These are phyloP conservation scores for Seriola aureovittata DNA, from an alignment of 2,113 vertebrate species.

Conservation along the genomic window DNA sequence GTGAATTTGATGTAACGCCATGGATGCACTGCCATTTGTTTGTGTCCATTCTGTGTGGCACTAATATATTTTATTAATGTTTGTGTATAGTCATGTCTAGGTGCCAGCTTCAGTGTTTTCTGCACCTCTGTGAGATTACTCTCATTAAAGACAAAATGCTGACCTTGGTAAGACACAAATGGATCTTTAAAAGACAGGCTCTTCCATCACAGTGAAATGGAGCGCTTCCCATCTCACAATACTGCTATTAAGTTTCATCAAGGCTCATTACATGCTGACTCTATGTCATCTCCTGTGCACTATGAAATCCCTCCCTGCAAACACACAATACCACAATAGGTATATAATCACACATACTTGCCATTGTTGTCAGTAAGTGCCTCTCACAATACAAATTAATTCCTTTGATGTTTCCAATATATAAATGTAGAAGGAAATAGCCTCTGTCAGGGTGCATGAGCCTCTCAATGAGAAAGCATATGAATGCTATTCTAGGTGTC, in stretches of 20 bases:
- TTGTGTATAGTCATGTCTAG: slow-evolving; percentile 33
- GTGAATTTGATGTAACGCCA: neutral
- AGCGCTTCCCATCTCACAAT: slow-evolving; percentile 70
- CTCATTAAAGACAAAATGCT: slow-evolving; percentile 75
- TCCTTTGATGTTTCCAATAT: slow-evolving; percentile 7
- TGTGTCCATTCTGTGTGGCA: slow-evolving; percentile 14
- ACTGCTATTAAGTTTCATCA: slow-evolving; percentile 80
- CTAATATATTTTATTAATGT: slow-evolving; percentile 33
- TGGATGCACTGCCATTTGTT: slow-evolving; percentile 21
- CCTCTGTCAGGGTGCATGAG: neutral
- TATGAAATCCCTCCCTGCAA: slow-evolving; percentile 54
- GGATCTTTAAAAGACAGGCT: slow-evolving; percentile 77
- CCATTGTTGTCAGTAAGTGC: slow-evolving; percentile 27
- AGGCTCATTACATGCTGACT: slow-evolving; percentile 76
- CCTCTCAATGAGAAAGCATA: neutral
- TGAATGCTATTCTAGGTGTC: neutral
- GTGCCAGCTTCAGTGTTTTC: slow-evolving; percentile 57
- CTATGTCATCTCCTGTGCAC: slow-evolving; percentile 63
- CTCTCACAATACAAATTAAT: slow-evolving; percentile 31
- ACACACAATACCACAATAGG: slow-evolving; percentile 44
- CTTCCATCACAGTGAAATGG: slow-evolving; percentile 76
- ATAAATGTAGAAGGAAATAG: slow-evolving; percentile 14
- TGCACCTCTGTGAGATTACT: slow-evolving; percentile 54
- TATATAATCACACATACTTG: slow-evolving; percentile 29
- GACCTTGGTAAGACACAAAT: slow-evolving; percentile 79